A percentile compares a stretch with the other conserved stretches of the same genome.
Conservation (phyloP, 2,888 invertebrate species). For the Yponomeuta sedellus region DNA sequence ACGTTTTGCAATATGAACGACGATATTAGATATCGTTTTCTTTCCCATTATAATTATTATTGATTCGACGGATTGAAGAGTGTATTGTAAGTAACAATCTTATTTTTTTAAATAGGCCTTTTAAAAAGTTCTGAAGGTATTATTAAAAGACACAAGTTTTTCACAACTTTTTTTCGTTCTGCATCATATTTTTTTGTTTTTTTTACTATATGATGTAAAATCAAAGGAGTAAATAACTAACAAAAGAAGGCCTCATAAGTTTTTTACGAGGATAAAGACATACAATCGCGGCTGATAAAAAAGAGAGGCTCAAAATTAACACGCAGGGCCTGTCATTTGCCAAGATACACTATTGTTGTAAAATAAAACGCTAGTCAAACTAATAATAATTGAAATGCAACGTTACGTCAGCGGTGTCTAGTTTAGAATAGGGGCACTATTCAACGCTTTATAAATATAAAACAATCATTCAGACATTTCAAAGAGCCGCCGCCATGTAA, state of each 20-base stretch:
- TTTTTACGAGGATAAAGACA: not conserved
- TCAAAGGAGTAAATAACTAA: not conserved
- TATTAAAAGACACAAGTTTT: not conserved
- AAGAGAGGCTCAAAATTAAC: not conserved
- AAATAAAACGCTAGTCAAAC: conserved; percentile 54
- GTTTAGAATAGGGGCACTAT: conserved; percentile 58
- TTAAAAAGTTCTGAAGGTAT: not conserved
- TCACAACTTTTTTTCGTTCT: not conserved
- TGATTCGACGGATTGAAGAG: too few species aligned
- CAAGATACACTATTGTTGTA: conserved; percentile 48
- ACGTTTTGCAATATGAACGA: too few species aligned
- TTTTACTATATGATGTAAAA: not conserved
- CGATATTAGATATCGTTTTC: too few species aligned
- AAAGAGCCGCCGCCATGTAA: conserved; percentile 62
- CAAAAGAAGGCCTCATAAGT: not conserved
- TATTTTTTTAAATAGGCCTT: not conserved
- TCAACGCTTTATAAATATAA: conserved; percentile 70
- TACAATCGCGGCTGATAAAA: conserved; percentile 8
- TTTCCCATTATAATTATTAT: too few species aligned
- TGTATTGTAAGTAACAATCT: too few species aligned
- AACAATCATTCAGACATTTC: conserved; percentile 73
- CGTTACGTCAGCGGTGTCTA: conserved; percentile 52
- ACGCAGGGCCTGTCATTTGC: conserved; percentile 15
- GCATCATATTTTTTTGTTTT: not conserved
- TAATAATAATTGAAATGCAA: conserved; percentile 60